Conservation (phyloP, 2,797 vertebrate species). For the Schizopygopsis pylzovi region DNA sequence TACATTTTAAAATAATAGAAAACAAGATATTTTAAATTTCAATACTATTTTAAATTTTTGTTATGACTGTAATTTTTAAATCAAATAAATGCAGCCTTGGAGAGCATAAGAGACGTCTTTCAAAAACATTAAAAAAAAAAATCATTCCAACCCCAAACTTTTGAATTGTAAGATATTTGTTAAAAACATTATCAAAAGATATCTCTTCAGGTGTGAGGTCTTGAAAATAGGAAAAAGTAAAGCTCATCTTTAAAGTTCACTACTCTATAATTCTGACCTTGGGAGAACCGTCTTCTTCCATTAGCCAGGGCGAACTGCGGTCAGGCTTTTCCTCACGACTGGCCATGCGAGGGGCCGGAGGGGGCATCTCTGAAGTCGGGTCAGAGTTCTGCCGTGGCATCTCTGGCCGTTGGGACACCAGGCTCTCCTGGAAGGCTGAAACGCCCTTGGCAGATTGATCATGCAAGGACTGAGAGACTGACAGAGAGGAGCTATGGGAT, state of each 20-base stretch:
- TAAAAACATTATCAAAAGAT: not conserved
- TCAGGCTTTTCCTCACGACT: constrained; percentile 85
- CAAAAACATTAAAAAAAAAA: not conserved
- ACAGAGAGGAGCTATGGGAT: constrained; percentile 89
- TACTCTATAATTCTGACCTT: constrained; percentile 66
- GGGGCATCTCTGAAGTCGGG: constrained; percentile 91
- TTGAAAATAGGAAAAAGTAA: not conserved
- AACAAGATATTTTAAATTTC: not conserved
- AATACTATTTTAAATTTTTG: not conserved
- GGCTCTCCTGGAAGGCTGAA: constrained; percentile 85
- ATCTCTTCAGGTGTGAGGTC: not conserved
- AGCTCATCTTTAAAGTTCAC: not conserved
- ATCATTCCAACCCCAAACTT: not conserved
- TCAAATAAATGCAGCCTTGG: not conserved
- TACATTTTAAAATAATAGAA: not conserved
- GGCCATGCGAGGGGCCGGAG: constrained; percentile 79
- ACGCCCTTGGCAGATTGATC: constrained; percentile 89
- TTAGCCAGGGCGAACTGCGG: constrained; percentile 87
- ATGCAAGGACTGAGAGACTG: constrained; percentile 93
- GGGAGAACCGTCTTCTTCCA: constrained; percentile 81
- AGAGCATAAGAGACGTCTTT: not conserved
- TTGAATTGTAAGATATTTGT: not conserved
- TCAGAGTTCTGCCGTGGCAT: constrained; percentile 97
- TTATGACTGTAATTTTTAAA: not conserved
- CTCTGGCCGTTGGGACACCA: constrained; percentile 85